Evolutionary conservation across 1,140 invertebrate species (phyloP), one percentile per base, ranked within the genome.

Genomic region (Dolichoris vasculosae): DNA sequence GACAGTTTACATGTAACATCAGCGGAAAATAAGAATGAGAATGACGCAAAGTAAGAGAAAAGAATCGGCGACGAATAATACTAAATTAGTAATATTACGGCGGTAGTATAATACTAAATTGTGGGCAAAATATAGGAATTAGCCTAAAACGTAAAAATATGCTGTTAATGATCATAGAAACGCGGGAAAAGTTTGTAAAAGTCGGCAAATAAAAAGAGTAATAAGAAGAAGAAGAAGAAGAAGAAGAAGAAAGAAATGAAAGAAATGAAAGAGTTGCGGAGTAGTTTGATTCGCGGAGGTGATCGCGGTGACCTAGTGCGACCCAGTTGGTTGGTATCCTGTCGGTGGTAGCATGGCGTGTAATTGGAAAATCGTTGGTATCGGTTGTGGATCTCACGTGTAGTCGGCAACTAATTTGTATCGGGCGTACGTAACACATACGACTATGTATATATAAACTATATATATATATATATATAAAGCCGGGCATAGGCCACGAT

Each of bases 301-400:
- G n/a, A 30, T 35, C 43, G n/a, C 43, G n/a, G 23, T 77, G 46
- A 20, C 43, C 51, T 79, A 59, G 20, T 35, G 77, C 35, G n/a
- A 3, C 11, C 26, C 20, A 9, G 59, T n/a, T n/a, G n/a, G n/a
- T n/a, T n/a, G n/a, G n/a, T n/a, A n/a, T n/a, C 48, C 51, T 23
- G 13, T 26, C 9, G 59, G 43, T 79, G 63, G 46, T 79, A 73
- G 83, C 30, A 86, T 89, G 90, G 88, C 90, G 89, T 90, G 86
- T 92, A 93, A 93, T 93, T 93, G 91, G 90, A 93, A 93, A 93
- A 93, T 93, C 92, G 90, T 93, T 93, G 89, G 86, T 92, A 92
- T 92, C 92, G 89, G 30, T 32, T 17, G 43, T 75, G 73, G 73
- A 86, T 86, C 85, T 86, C 85, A 83, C 85, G 80, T 86, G 84